phyloP scores from a whole-genome alignment of 2,113 vertebrate species.

The Gallinago undulata region DNA sequence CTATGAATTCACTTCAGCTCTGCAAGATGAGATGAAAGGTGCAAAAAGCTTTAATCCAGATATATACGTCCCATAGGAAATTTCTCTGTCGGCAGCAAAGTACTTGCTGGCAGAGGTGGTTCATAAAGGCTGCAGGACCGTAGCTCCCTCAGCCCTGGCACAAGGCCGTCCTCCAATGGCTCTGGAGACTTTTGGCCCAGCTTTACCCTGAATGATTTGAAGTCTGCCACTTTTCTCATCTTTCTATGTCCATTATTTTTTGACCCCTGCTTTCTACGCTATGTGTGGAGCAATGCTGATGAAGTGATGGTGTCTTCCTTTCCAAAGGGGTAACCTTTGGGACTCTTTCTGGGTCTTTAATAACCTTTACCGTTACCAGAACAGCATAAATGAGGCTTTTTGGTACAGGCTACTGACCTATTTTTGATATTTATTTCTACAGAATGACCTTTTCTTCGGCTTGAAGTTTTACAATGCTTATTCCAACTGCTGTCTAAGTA shows the following conservation, averaged over 20 bases:
- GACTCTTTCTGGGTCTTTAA: background rate
- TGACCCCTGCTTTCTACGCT: accelerated
- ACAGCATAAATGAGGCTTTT: background rate
- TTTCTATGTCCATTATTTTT: background rate
- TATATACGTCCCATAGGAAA: background rate
- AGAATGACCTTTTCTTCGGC: background rate
- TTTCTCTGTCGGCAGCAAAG: background rate
- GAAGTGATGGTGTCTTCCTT: background rate
- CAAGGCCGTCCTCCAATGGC: accelerated
- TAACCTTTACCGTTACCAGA: background rate
- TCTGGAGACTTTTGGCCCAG: background rate
- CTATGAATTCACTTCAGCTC: background rate
- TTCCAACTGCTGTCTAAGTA: background rate
- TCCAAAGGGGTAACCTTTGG: background rate
- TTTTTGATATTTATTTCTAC: background rate
- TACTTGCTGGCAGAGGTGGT: background rate
- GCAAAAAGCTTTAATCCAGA: background rate
- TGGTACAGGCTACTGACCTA: background rate
- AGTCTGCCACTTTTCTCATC: background rate
- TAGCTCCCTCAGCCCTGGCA: accelerated
- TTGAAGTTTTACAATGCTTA: background rate
- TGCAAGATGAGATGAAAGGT: background rate
- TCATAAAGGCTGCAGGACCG: background rate
- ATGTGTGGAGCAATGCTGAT: background rate
- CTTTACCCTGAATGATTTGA: background rate